phyloP scores from a whole-genome alignment of 2,113 vertebrate genomes.

The Lates calcarifer region DNA sequence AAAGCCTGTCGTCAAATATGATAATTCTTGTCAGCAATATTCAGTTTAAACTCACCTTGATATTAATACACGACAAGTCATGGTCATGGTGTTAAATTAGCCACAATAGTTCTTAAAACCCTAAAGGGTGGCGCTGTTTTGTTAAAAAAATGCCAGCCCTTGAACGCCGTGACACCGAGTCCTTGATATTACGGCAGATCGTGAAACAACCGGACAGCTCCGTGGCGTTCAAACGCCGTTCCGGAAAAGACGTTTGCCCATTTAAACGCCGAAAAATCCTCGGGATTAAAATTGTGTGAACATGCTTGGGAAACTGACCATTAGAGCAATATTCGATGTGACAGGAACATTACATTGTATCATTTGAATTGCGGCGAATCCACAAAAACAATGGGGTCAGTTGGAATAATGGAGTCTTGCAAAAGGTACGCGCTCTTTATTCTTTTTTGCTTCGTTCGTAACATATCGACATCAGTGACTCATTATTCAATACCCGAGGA shows the following conservation, averaged over 20 bases:
- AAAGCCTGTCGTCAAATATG: no score
- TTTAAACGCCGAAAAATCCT: no score
- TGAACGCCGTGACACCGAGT: not conserved
- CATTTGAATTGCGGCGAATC: no score
- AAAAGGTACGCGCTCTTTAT: slow-evolving; percentile 28
- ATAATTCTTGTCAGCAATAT: slow-evolving; percentile 85
- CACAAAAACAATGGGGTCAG: not conserved
- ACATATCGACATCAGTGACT: not conserved
- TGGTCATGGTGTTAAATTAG: no score
- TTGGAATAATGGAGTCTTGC: not conserved
- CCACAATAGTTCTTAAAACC: not conserved
- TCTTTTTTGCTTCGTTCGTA: not conserved
- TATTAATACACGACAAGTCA: no score
- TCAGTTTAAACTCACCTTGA: no score
- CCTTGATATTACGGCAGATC: not conserved
- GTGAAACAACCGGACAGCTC: not conserved
- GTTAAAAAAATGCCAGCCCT: accelerated
- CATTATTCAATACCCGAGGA: not conserved
- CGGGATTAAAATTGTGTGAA: no score
- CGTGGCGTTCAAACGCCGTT: slow-evolving; percentile 10
- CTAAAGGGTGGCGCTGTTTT: slow-evolving; percentile 50
- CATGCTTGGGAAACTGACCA: no score
- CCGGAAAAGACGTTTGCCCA: no score
- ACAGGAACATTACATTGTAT: no score
- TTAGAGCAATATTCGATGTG: no score